Conservation (phyloP, 2,113 vertebrate genomes). For the Peromyscus polionotus region DNA sequence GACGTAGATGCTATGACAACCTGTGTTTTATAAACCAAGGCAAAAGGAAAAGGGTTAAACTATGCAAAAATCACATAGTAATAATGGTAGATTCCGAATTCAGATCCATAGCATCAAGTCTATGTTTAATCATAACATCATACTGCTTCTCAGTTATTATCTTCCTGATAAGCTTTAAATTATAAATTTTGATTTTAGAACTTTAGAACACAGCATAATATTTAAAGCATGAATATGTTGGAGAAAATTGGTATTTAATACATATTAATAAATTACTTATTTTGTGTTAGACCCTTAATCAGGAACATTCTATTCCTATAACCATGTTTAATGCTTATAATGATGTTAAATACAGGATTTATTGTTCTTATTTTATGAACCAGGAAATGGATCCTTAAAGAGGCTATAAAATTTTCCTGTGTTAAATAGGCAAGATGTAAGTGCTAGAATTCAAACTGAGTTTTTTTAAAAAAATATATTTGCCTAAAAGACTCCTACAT, state of each 20-base stretch:
- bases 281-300: background rate
- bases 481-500: background rate
- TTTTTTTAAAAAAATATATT: constrained; percentile 5
- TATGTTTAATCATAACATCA: background rate
- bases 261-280: background rate
- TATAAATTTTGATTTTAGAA: constrained; percentile 42
- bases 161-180: constrained; percentile 19
- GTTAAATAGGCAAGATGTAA: constrained; percentile 14
- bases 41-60: background rate
- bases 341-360: background rate
- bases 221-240: constrained; percentile 9
- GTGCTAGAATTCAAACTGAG: constrained; percentile 28
- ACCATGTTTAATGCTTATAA: constrained; percentile 6
- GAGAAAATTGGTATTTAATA: background rate
- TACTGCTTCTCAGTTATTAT: background rate
- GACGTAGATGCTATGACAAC: background rate
- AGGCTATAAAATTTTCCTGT: background rate
- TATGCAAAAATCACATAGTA: background rate
- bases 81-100: background rate
- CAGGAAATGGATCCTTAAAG: background rate
- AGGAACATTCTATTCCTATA: background rate
- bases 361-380: constrained; percentile 19
- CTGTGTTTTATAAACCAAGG: constrained; percentile 7
- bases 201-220: background rate
- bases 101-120: background rate